phyloP scores from a whole-genome alignment of 2,888 invertebrate species.

The Osmoderma eremita region DNA sequence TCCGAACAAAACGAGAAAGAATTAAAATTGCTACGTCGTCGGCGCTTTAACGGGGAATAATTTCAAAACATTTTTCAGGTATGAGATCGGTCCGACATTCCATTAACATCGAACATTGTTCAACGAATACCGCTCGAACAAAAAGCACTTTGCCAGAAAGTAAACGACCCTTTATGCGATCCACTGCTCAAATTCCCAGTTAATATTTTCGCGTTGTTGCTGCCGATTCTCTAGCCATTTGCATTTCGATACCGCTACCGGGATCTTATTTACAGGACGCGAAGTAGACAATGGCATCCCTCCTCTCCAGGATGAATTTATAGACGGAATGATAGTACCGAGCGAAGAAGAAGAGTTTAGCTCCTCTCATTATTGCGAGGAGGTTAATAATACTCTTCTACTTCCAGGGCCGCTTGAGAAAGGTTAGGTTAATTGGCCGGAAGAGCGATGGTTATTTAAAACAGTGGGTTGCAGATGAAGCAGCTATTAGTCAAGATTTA shows the following conservation, averaged over 20 bases:
- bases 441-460: conserved; percentile 53
- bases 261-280: conserved; percentile 2
- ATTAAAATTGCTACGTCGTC: not conserved
- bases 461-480: conserved; percentile 52
- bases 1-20: no score
- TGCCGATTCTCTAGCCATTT: conserved; percentile 24
- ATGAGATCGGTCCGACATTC: conserved; percentile 24
- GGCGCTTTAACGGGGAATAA: conserved; percentile 19
- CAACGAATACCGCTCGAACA: conserved; percentile 20
- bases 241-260: not conserved
- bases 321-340: conserved; percentile 7
- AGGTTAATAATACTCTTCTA: conserved; percentile 33
- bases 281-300: conserved; percentile 23
- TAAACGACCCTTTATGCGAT: conserved; percentile 17
- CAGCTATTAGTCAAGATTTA: conserved; percentile 54
- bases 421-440: conserved; percentile 51
- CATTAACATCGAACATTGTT: conserved; percentile 24
- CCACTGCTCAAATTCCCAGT: conserved; percentile 11
- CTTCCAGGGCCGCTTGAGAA: conserved; percentile 40
- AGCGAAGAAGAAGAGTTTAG: conserved; percentile 16
- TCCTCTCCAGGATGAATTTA: not conserved
- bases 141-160: conserved; percentile 24
- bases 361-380: conserved; percentile 25
- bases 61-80: conserved; percentile 25
- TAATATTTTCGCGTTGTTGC: conserved; percentile 17